Evolutionary conservation across 35 echinoderm and acorn worm species (phyloP), one percentile per base, ranked within the genome.

Genomic region (Amphiura filiformis): DNA sequence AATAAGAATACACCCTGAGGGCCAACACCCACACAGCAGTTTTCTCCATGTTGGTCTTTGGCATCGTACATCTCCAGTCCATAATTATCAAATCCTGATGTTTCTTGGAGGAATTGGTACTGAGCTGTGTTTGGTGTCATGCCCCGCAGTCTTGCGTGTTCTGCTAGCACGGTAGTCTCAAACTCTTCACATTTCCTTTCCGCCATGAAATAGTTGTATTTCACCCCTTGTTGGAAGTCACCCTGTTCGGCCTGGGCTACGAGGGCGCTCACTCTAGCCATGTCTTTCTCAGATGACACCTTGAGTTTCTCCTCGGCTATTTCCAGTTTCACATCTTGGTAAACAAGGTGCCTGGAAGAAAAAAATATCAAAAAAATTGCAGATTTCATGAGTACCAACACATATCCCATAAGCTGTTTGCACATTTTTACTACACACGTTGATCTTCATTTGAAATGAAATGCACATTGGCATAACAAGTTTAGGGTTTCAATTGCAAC

Each of bases 301-400:
- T 77, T 78, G 23, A 89, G 57, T 33, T 92, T 96, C 1, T 85
- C 86, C 5, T 96, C 86, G 26, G 80, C 42, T 17, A 92, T 35
- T 26, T 83, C 81, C 23, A 92, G 35, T 78, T 92, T 96, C 28
- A 86, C 81, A 92, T 96, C 94, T 86, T 86, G 86, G 78, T 81
- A 96, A 47, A 96, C 92, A 0, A 95, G 90, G 85, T 89, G 90
- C 81, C 94, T 96, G 82, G n/a, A 28, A 80, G 80, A 86, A 85
- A 88, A 76, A 42, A 85, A n/a, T 35, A 76, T 42, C 44, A 39
- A 47, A 85, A 0, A 79, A 78, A 80, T 65, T 41, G 44, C 23
- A 47, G 18, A 14, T 44, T 49, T 34, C 79, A 23, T 80, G 20
- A 36, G 23, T 7, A 83, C 22, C 33, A 39, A n/a, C 41, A 32